These are phyloP conservation scores for Drepanosiphum platanoidis DNA, from an alignment of 2,888 invertebrate genomes.

Conservation along the genomic window DNA sequence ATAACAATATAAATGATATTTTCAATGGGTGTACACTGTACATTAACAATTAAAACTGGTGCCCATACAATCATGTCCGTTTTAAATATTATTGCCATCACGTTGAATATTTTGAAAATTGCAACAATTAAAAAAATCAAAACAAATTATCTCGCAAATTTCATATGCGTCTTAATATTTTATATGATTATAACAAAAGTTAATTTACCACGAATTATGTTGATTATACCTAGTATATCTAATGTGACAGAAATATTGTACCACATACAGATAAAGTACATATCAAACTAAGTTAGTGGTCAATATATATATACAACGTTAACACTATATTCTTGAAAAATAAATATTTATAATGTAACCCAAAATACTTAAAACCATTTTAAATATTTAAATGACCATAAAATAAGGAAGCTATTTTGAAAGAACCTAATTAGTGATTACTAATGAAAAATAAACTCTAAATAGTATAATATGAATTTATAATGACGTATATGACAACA, in stretches of 20 bases:
- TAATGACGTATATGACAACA: conserved; percentile 6
- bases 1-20: too few species aligned
- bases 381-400: conserved; percentile 30
- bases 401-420: neutral
- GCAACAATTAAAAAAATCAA: neutral
- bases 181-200: neutral
- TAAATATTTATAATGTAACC: neutral
- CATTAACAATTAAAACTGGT: neutral
- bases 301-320: neutral
- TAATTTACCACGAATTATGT: neutral
- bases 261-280: neutral
- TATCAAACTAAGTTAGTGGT: too few species aligned
- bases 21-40: too few species aligned
- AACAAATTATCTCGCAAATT: too few species aligned
- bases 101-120: neutral
- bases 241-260: neutral
- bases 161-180: neutral
- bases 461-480: neutral
- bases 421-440: conserved; percentile 33
- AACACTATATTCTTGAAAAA: neutral
- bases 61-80: too few species aligned
- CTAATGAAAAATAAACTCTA: neutral
- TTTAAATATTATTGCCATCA: neutral
- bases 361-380: neutral
- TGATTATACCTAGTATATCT: neutral